phyloP scores from a whole-genome alignment of 2,113 vertebrate species.

The Austrofundulus limnaeus region DNA sequence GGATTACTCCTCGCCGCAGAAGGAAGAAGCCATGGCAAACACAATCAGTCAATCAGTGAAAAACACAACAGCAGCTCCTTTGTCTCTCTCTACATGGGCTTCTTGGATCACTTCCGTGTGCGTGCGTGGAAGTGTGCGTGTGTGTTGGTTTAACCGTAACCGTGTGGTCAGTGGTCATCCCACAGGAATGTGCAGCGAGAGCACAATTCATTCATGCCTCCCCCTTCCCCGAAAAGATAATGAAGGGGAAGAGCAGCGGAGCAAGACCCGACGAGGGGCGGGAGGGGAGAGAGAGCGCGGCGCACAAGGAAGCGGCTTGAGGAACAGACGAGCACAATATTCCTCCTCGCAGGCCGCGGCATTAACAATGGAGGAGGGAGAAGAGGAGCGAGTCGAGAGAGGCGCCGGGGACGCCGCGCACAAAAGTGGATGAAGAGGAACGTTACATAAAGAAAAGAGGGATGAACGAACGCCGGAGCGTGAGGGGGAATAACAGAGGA shows the following conservation, averaged over 20 bases:
- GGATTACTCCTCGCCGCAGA: slow-evolving; percentile 29
- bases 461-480: slow-evolving; percentile 20
- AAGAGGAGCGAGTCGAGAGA: slow-evolving; percentile 37
- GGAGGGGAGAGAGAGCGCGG: slow-evolving; percentile 39
- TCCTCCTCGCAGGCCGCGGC: slow-evolving; percentile 55
- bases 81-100: too few relatives aligned
- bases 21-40: slow-evolving; percentile 34
- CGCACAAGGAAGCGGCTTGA: slow-evolving; percentile 23
- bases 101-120: neutral
- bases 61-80: slow-evolving; percentile 37
- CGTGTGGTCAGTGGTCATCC: slow-evolving; percentile 63
- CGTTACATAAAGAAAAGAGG: slow-evolving; percentile 35
- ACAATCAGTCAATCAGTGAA: slow-evolving; percentile 50
- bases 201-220: slow-evolving; percentile 72
- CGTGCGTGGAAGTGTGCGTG: slow-evolving; percentile 5
- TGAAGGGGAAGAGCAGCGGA: slow-evolving; percentile 61
- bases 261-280: slow-evolving; percentile 64
- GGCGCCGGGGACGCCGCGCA: slow-evolving; percentile 26
- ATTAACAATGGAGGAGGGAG: slow-evolving; percentile 59
- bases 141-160: slow-evolving; percentile 45
- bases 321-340: slow-evolving; percentile 52
- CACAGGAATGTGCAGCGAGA: slow-evolving; percentile 70
- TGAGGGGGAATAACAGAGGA: slow-evolving; percentile 29
- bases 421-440: slow-evolving; percentile 49
- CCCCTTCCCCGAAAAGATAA: slow-evolving; percentile 61